These are phyloP conservation scores for Tenthredo distinguenda DNA, from an alignment of 2,888 invertebrate species.

Conservation along the genomic window DNA sequence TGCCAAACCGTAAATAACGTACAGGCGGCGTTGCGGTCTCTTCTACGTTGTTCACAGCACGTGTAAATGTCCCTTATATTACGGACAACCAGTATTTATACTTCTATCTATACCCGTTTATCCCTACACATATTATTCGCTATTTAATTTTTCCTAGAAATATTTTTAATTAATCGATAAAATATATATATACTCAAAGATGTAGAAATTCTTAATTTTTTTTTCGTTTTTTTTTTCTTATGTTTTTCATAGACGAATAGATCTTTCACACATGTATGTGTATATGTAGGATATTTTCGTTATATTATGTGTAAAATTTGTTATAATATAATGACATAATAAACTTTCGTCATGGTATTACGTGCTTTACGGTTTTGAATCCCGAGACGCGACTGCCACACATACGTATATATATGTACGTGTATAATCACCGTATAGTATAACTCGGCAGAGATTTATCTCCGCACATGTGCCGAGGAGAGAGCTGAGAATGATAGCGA, in stretches of 20 bases:
- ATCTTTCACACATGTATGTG: no score
- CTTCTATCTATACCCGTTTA: not conserved
- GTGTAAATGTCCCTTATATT: conserved; percentile 51
- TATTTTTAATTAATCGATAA: not conserved
- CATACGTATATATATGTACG: not conserved
- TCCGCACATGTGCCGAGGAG: conserved; percentile 34
- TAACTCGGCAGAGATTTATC: conserved; percentile 31
- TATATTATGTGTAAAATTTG: not conserved
- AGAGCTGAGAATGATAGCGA: not conserved
- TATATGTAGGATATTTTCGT: not conserved
- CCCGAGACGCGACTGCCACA: not conserved
- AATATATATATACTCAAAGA: no score
- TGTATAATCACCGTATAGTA: not conserved
- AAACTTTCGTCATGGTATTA: not conserved
- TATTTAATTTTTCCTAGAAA: not conserved
- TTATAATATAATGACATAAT: not conserved
- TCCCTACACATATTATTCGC: not conserved
- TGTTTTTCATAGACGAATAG: no score
- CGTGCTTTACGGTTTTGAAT: not conserved
- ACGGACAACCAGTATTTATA: conserved; percentile 6
- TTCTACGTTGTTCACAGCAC: conserved; percentile 50
- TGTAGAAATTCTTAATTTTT: not conserved
- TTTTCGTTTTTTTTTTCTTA: not conserved
- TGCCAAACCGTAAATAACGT: conserved; percentile 52
- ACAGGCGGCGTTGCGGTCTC: conserved; percentile 52